Evolutionary conservation across 1,140 invertebrate genomes (phyloP).

Genomic region (Panagrolaimus sp.): DNA sequence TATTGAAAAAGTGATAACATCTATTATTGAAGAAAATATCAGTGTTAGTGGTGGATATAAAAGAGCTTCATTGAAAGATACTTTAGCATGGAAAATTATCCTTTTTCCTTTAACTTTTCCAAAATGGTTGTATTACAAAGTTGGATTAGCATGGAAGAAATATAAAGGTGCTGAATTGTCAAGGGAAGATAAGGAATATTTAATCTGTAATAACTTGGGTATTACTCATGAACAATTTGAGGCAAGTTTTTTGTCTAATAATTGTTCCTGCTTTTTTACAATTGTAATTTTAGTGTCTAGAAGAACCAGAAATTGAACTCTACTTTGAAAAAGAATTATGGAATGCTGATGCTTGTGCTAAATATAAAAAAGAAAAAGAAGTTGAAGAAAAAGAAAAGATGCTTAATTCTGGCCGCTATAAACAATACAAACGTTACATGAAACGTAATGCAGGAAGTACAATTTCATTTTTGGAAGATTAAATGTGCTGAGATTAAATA

Average conservation of each 20-base stretch:
- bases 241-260: conserved; percentile 53
- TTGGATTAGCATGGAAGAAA: neutral
- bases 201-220: conserved; percentile 73
- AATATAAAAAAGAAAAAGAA: conserved; percentile 75
- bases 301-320: conserved; percentile 70
- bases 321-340: conserved; percentile 73
- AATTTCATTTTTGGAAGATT: conserved; percentile 4
- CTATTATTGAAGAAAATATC: conserved; percentile 80
- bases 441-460: conserved; percentile 65
- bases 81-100: conserved; percentile 75
- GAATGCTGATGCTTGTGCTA: conserved; percentile 71
- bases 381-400: conserved; percentile 74
- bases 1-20: conserved; percentile 72
- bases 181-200: conserved; percentile 73
- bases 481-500: neutral
- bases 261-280: conserved; percentile 20
- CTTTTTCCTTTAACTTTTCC: conserved; percentile 70
- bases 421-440: conserved; percentile 73
- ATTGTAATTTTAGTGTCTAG: conserved; percentile 63
- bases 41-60: conserved; percentile 72
- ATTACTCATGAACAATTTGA: conserved; percentile 65
- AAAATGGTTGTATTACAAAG: conserved; percentile 63
- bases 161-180: neutral
- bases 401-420: conserved; percentile 69
- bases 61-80: conserved; percentile 70